Evolutionary conservation across 2,797 vertebrate genomes (phyloP).

Genomic region (Smutsia gigantea): DNA sequence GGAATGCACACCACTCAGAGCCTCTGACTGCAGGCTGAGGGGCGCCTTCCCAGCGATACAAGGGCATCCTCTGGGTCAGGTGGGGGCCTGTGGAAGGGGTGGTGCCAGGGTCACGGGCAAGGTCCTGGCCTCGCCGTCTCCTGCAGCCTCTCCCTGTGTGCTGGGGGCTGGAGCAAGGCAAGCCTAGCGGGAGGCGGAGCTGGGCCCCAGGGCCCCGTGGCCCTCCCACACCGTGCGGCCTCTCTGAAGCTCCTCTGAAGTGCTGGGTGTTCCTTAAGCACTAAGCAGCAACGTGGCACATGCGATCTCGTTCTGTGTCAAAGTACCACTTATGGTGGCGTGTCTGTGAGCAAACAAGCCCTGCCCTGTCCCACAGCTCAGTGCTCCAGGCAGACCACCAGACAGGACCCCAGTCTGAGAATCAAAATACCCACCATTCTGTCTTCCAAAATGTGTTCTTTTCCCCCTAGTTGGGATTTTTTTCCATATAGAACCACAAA

Average conservation of each 20-base stretch:
- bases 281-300: not conserved
- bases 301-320: fast-evolving
- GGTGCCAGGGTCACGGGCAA: not conserved
- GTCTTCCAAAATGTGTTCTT: not conserved
- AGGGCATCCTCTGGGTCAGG: not conserved
- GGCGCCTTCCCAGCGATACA: not conserved
- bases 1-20: not conserved
- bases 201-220: no score
- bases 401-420: not conserved
- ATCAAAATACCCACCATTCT: fast-evolving
- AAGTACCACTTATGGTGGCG: fast-evolving
- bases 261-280: not conserved
- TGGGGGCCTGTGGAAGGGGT: not conserved
- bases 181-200: no score
- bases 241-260: not conserved
- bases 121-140: not conserved
- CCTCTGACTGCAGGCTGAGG: not conserved
- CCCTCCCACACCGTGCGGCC: no score
- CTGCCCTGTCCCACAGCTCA: not conserved
- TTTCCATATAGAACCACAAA: not conserved
- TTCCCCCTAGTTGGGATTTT: not conserved
- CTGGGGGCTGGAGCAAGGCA: not conserved
- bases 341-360: not conserved
- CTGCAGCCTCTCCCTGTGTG: not conserved
- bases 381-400: no score